These are phyloP conservation scores for Megaleporinus macrocephalus DNA, from an alignment of 2,113 vertebrate genomes.

Conservation along the genomic window DNA sequence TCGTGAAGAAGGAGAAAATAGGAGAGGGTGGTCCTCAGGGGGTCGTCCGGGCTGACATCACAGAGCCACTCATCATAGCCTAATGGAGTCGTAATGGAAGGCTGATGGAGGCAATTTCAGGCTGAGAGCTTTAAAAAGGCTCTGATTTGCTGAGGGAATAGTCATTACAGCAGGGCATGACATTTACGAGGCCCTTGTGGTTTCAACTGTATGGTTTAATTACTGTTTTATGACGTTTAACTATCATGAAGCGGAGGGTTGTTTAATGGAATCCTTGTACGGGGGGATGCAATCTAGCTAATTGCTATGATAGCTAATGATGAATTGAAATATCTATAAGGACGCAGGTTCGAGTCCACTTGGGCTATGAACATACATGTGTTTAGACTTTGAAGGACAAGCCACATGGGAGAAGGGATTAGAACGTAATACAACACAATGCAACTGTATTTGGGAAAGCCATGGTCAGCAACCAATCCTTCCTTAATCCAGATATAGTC, in stretches of 20 bases:
- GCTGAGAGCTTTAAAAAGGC: constrained; percentile 51
- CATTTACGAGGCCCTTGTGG: constrained; percentile 51
- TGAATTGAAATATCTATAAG: neutral
- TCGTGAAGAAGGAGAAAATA: constrained; percentile 8
- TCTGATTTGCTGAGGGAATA: constrained; percentile 64
- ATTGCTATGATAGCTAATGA: constrained; percentile 15
- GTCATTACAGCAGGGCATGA: constrained; percentile 41
- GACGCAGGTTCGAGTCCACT: neutral
- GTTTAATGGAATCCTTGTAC: constrained; percentile 53
- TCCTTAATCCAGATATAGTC: too few species aligned
- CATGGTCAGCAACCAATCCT: too few species aligned
- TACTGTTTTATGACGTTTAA: constrained; percentile 56
- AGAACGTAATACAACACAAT: neutral
- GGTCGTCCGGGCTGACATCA: constrained; percentile 54
- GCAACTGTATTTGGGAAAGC: neutral
- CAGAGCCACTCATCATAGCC: constrained; percentile 56
- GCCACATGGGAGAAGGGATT: too few species aligned
- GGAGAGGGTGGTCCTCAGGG: constrained; percentile 31
- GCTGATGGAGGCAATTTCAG: constrained; percentile 51
- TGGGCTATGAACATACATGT: neutral
- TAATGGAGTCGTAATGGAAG: constrained; percentile 70
- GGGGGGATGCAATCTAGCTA: constrained; percentile 45
- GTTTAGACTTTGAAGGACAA: neutral
- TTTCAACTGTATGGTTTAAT: constrained; percentile 48
- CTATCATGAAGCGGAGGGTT: constrained; percentile 55